These are phyloP conservation scores for Thunnus albacares DNA, from an alignment of 2,797 vertebrate genomes.

Conservation along the genomic window DNA sequence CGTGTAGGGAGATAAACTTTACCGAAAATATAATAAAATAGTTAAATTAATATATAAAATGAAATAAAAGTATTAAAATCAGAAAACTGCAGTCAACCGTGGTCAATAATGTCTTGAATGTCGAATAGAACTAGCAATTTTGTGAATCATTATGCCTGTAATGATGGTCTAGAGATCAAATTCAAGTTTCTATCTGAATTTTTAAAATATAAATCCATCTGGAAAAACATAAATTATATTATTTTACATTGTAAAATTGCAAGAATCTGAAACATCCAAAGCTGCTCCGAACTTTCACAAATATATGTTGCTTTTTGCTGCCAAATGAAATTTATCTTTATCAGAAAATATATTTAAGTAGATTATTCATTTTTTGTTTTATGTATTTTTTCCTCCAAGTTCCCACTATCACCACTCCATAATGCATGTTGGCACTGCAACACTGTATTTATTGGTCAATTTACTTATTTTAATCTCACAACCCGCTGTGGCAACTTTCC, in stretches of 20 bases:
- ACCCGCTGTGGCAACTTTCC: background rate
- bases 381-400: too few relatives aligned
- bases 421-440: background rate
- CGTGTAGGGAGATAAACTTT: background rate
- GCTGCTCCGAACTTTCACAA: too few relatives aligned
- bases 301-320: too few relatives aligned
- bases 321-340: too few relatives aligned
- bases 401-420: background rate
- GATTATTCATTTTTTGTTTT: background rate
- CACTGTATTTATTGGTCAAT: background rate
- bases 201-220: background rate
- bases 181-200: background rate
- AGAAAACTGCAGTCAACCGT: background rate
- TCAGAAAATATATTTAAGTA: background rate
- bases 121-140: background rate
- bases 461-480: constrained; percentile 13
- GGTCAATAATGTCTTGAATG: background rate
- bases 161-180: background rate
- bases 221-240: background rate
- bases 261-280: background rate
- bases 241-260: background rate
- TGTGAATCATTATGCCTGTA: background rate
- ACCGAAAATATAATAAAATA: background rate
- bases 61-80: background rate
- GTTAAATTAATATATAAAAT: background rate